Evolutionary conservation across 2,888 invertebrate species (phyloP).

Genomic region (Macroteleia sp.): DNA sequence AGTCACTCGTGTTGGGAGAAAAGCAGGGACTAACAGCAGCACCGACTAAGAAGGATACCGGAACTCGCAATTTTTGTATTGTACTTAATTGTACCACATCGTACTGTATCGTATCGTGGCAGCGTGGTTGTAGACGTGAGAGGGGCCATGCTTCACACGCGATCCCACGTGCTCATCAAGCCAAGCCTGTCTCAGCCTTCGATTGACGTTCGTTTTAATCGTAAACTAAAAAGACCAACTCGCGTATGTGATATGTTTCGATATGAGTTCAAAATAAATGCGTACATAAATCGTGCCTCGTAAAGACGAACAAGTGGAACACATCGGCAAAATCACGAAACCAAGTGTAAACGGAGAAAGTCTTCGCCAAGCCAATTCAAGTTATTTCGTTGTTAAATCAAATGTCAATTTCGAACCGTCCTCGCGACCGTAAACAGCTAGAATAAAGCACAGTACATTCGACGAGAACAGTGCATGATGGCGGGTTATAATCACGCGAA

Average conservation of each 20-base stretch:
- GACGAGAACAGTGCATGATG: conserved; percentile 71
- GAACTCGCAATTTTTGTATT: conserved; percentile 72
- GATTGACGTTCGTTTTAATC: conserved; percentile 15
- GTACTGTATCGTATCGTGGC: conserved; percentile 16
- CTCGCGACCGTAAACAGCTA: conserved; percentile 16
- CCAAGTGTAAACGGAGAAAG: not conserved
- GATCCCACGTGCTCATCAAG: conserved; percentile 29
- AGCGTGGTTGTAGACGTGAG: not conserved
- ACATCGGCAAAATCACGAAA: not conserved
- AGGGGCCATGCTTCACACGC: conserved; percentile 17
- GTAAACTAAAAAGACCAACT: conserved; percentile 10
- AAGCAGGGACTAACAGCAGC: conserved; percentile 3
- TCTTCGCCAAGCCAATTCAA: not conserved
- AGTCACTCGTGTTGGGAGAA: too few species aligned
- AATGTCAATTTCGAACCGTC: conserved; percentile 48
- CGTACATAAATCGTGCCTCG: conserved; percentile 35
- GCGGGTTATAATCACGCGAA: conserved; percentile 83
- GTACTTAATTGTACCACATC: not conserved
- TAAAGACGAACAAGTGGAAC: conserved; percentile 25
- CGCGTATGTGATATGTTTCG: conserved; percentile 28
- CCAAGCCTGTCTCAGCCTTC: not conserved
- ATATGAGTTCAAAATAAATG: conserved; percentile 18
- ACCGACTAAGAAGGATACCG: conserved; percentile 24
- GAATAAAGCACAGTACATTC: not conserved
- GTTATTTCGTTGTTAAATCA: conserved; percentile 4